phyloP scores from a whole-genome alignment of 1,140 invertebrate species.

The Rhagoletis zephyria region DNA sequence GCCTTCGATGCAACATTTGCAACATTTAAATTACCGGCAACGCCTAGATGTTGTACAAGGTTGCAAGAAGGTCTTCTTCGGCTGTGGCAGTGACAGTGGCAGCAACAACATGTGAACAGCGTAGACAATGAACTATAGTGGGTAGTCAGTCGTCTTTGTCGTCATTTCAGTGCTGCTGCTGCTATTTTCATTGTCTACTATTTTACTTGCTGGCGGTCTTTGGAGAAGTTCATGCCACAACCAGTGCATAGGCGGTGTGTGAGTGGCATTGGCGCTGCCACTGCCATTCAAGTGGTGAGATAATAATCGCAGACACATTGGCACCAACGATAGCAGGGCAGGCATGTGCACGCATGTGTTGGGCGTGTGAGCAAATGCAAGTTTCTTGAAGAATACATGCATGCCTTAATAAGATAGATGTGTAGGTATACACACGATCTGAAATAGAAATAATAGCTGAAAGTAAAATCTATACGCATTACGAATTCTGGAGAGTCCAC shows the following conservation, averaged over 20 bases:
- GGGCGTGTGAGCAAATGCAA: neutral
- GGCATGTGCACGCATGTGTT: neutral
- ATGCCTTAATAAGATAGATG: no score
- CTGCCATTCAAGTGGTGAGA: slow-evolving; percentile 16
- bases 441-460: no score
- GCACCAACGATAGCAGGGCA: neutral
- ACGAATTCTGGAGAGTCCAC: no score
- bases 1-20: slow-evolving; percentile 17
- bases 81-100: neutral
- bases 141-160: neutral
- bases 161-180: neutral
- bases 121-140: neutral
- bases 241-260: neutral
- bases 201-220: neutral
- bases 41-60: slow-evolving; percentile 14
- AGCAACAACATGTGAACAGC: neutral
- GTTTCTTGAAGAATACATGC: neutral
- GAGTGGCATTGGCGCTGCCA: neutral
- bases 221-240: neutral
- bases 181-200: neutral
- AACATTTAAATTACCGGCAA: slow-evolving; percentile 46
- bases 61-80: neutral
- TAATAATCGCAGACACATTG: slow-evolving; percentile 35
- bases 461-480: no score
- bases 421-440: no score